phyloP scores from a whole-genome alignment of 2,113 vertebrate genomes.

The Nyctibius bracteatus region DNA sequence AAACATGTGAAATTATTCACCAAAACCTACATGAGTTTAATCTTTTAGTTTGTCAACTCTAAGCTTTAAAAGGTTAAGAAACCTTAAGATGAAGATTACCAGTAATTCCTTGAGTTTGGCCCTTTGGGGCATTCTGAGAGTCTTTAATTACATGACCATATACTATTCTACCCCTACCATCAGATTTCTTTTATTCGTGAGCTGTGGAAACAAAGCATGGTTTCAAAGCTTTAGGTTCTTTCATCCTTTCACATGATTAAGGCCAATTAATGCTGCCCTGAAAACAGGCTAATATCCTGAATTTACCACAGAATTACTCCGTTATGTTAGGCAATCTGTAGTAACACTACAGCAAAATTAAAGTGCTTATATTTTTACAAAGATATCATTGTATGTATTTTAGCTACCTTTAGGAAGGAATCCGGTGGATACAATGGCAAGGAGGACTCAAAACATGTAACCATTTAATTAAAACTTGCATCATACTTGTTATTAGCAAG shows the following conservation, averaged over 20 bases:
- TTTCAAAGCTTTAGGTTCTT: not conserved
- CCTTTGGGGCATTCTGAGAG: not conserved
- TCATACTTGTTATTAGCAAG: not conserved
- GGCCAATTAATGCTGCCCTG: not conserved
- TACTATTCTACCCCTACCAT: not conserved
- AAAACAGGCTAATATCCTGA: not conserved
- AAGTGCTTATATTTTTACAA: not conserved
- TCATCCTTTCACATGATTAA: not conserved
- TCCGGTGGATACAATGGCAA: not conserved
- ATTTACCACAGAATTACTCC: not conserved
- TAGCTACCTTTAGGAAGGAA: not conserved
- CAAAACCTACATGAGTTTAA: not conserved
- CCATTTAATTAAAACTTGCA: not conserved
- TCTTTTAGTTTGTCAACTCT: not conserved
- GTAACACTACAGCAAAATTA: not conserved
- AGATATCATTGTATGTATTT: not conserved
- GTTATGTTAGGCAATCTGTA: not conserved
- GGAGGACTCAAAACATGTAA: not conserved
- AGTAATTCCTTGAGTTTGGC: not conserved
- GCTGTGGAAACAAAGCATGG: not conserved
- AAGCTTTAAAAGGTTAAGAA: not conserved
- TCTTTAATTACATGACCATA: not conserved
- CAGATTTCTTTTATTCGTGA: not conserved
- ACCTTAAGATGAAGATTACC: not conserved
- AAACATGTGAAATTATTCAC: not conserved